Evolutionary conservation across 2,113 vertebrate species (phyloP).

Genomic region (Nerophis ophidion): DNA sequence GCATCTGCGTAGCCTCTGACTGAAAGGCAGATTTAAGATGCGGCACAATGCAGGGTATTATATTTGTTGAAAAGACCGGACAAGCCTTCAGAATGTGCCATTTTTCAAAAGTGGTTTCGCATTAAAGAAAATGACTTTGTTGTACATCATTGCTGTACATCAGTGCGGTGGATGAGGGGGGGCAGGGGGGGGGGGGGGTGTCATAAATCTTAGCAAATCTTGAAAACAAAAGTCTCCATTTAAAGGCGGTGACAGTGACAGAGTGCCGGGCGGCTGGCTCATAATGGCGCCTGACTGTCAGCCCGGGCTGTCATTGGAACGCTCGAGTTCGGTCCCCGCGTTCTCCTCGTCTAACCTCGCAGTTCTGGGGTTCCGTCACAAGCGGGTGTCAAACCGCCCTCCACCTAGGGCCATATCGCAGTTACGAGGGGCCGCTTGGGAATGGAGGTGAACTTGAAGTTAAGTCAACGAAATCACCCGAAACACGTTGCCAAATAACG

Average conservation of each 20-base stretch:
- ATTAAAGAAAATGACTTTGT: constrained; percentile 65
- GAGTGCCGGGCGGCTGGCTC: constrained; percentile 61
- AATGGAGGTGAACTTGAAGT: no score
- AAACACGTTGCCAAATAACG: no score
- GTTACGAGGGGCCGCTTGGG: no score
- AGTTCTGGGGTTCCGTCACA: constrained; percentile 45
- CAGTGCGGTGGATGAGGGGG: no score
- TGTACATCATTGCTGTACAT: constrained; percentile 61
- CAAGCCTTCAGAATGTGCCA: constrained; percentile 48
- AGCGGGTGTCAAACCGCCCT: not conserved
- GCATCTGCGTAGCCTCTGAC: constrained; percentile 34
- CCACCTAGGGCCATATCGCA: no score
- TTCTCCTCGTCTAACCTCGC: constrained; percentile 38
- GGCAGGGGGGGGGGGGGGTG: constrained; percentile 37
- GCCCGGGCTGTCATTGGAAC: constrained; percentile 25
- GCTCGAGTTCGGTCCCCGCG: constrained; percentile 6
- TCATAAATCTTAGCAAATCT: constrained; percentile 66
- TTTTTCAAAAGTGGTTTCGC: constrained; percentile 56
- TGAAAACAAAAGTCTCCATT: constrained; percentile 69
- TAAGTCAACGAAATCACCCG: no score
- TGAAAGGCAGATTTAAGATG: constrained; percentile 26
- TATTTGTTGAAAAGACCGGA: constrained; percentile 42
- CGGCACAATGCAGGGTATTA: constrained; percentile 48
- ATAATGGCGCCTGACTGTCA: constrained; percentile 69
- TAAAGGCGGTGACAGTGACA: constrained; percentile 67